Evolutionary conservation across 2,797 vertebrate genomes (phyloP).

Genomic region (Myotis pilosus): DNA sequence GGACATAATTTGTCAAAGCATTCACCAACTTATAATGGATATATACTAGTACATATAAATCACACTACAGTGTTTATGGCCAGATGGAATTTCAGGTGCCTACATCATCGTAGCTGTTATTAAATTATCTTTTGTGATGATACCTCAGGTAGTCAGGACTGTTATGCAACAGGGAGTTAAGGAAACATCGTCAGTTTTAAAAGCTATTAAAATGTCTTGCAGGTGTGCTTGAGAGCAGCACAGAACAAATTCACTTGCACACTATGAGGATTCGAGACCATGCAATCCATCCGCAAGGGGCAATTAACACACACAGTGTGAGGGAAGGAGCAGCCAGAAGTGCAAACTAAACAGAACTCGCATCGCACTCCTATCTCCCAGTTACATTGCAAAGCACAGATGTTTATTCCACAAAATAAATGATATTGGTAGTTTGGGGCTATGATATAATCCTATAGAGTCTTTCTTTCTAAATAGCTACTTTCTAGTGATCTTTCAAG

Average conservation of each 20-base stretch:
- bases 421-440: conserved; percentile 77
- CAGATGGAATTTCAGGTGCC: conserved; percentile 75
- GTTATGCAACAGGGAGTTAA: conserved; percentile 77
- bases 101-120: conserved; percentile 77
- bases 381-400: conserved; percentile 81
- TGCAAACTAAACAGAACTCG: conserved; percentile 83
- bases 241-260: conserved; percentile 80
- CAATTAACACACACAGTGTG: conserved; percentile 78
- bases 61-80: background rate
- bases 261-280: conserved; percentile 75
- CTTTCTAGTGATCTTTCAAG: conserved; percentile 44
- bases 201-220: conserved; percentile 80
- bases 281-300: conserved; percentile 71
- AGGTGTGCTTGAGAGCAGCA: conserved; percentile 83
- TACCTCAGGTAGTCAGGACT: conserved; percentile 79
- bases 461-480: conserved; percentile 57
- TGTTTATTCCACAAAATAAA: conserved; percentile 83
- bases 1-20: conserved; percentile 68
- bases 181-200: conserved; percentile 78
- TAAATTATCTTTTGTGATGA: conserved; percentile 79
- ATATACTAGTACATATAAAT: background rate
- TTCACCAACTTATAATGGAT: conserved; percentile 37
- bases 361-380: conserved; percentile 76
- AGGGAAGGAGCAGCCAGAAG: conserved; percentile 72
- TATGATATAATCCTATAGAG: conserved; percentile 79